Evolutionary conservation across 2,113 vertebrate species (phyloP), one percentile per base, ranked within the genome.

Genomic region (Macquaria australasica): DNA sequence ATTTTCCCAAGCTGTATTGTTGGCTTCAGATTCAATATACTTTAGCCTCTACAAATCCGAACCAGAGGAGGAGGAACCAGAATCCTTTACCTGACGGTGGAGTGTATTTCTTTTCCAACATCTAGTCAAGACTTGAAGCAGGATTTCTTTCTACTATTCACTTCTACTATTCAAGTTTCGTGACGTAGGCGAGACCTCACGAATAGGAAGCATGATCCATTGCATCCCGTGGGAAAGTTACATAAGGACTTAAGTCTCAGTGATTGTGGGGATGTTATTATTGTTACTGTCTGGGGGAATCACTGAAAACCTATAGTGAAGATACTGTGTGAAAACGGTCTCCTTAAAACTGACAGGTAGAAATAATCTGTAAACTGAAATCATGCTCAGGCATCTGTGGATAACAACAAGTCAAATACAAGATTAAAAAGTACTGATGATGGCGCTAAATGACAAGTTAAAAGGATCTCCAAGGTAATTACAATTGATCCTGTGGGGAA

Each of bases 1-100:
- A 81, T 87, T 86, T 86, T 71, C 50, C 71, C 31, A 67, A 70
- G 66, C 76, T 74, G 68, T 51, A 70, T 81, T 81, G 81, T 81
- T 37, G 68, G 25, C 58, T 37, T 23, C 53, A 79, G 81, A 85
- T 77, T 85, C 73, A 70, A 74, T 73, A 81, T 34, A 28, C 66
- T 73, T 80, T 1, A 83, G 72, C 68, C 51, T 48, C 50, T 16
- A 41, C 73, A 92, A 85, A 76, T 82, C 73, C 28, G 0, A 73
- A 55, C 48, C 20, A n/a, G n/a, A n/a, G n/a, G 43, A 23, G 79
- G 23, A 55, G 58, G 50, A 64, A 28, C n/a, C 58, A 3, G 51
- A 72, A 69, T 63, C 70, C 34, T n/a, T 50, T 48, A 55, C 66
- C 39, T 37, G 31, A 1, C 0, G 3, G 48, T 3, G 31, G 14